These are phyloP conservation scores for Eremophila alpestris DNA, from an alignment of 2,797 vertebrate species.

Conservation along the genomic window DNA sequence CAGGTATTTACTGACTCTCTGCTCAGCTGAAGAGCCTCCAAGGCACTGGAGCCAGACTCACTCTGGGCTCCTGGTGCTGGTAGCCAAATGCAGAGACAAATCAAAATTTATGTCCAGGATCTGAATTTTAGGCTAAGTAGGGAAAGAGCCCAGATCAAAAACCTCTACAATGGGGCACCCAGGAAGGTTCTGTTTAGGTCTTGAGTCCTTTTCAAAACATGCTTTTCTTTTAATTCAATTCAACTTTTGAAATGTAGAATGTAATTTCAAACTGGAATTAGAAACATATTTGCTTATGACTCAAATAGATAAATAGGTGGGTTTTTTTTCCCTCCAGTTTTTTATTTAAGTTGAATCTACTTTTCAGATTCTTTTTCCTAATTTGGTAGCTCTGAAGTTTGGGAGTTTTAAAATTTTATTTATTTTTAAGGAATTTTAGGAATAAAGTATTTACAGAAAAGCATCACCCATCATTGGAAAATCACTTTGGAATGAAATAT, in stretches of 20 bases:
- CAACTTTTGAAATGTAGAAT: background rate
- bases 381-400: background rate
- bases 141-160: background rate
- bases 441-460: background rate
- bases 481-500: background rate
- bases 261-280: background rate
- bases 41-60: background rate
- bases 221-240: background rate
- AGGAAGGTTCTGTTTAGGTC: background rate
- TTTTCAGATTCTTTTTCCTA: background rate
- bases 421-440: background rate
- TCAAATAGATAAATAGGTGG: background rate
- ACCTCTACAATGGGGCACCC: background rate
- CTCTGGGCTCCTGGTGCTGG: background rate
- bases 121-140: background rate
- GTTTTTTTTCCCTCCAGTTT: accelerated
- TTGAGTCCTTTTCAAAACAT: background rate
- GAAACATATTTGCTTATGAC: background rate
- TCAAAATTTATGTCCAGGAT: background rate
- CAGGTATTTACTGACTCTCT: slow-evolving; percentile 10
- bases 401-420: accelerated
- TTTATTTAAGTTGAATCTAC: background rate
- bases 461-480: background rate
- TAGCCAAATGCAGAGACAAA: background rate
- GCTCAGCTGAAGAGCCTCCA: slow-evolving; percentile 1